phyloP scores from a whole-genome alignment of 2,797 vertebrate species.

The Numenius phaeopus region DNA sequence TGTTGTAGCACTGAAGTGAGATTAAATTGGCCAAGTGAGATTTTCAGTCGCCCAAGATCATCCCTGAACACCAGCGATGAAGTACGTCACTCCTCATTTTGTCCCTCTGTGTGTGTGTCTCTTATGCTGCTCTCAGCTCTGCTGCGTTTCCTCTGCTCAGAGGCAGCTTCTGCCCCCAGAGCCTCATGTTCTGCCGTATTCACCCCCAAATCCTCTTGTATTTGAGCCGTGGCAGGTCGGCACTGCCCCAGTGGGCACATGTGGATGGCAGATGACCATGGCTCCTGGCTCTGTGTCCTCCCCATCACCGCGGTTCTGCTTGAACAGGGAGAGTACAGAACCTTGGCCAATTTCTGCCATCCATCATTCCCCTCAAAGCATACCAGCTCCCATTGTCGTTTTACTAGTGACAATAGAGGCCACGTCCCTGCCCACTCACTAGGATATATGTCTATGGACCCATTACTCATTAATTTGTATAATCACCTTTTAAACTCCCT shows the following conservation, averaged over 20 bases:
- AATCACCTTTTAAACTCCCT: neutral
- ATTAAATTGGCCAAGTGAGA: neutral
- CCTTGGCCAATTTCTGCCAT: neutral
- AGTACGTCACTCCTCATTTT: neutral
- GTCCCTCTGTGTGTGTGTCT: neutral
- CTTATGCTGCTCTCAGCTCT: neutral
- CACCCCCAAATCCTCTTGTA: neutral
- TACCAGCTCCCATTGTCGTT: neutral
- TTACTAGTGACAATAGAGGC: neutral
- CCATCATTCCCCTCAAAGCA: neutral
- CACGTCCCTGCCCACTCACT: neutral
- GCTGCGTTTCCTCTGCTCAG: neutral
- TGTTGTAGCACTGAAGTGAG: neutral
- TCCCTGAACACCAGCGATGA: neutral
- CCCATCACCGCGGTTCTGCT: neutral
- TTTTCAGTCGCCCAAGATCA: neutral
- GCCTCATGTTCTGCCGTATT: fast-evolving
- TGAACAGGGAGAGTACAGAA: neutral
- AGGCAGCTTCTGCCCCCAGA: neutral
- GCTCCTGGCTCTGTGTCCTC: neutral
- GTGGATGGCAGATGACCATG: neutral
- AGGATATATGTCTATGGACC: neutral
- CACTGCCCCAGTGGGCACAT: neutral
- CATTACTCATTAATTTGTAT: too few species aligned
- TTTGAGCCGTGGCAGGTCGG: neutral